These are phyloP conservation scores for Saguinus imperator DNA, from an alignment of 2,113 vertebrate species.

Conservation along the genomic window DNA sequence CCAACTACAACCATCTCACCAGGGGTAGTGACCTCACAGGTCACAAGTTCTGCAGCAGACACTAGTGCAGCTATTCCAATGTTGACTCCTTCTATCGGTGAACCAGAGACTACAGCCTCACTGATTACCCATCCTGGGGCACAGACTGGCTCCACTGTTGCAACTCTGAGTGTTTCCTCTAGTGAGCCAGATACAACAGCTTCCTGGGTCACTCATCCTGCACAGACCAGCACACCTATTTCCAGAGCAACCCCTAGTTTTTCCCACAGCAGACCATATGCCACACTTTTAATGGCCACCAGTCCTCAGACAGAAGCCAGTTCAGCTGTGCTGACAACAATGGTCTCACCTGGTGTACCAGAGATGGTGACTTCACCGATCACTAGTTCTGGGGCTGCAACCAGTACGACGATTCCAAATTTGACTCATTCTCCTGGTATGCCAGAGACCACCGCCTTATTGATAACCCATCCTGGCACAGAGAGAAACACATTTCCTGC, in stretches of 20 bases:
- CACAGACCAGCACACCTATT: no score
- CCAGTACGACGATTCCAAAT: background rate
- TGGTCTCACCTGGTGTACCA: background rate
- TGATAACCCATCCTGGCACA: background rate
- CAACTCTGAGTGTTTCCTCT: no score
- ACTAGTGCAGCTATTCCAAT: background rate
- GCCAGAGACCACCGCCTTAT: background rate
- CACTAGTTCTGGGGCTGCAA: background rate
- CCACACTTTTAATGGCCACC: background rate
- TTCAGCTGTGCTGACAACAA: background rate
- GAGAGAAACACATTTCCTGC: background rate
- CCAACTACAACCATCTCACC: background rate
- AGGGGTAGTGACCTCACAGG: background rate
- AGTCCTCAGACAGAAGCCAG: background rate
- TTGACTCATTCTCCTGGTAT: background rate
- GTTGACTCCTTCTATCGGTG: background rate
- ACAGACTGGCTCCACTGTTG: background rate
- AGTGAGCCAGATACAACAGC: background rate
- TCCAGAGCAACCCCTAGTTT: background rate
- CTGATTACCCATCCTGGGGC: background rate
- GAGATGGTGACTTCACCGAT: background rate
- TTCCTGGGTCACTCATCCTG: background rate
- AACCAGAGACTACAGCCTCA: background rate
- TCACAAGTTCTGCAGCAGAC: background rate
- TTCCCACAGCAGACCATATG: background rate